These are phyloP conservation scores for Hydrotaea cyrtoneurina DNA, from an alignment of 2,888 invertebrate species.

Conservation along the genomic window DNA sequence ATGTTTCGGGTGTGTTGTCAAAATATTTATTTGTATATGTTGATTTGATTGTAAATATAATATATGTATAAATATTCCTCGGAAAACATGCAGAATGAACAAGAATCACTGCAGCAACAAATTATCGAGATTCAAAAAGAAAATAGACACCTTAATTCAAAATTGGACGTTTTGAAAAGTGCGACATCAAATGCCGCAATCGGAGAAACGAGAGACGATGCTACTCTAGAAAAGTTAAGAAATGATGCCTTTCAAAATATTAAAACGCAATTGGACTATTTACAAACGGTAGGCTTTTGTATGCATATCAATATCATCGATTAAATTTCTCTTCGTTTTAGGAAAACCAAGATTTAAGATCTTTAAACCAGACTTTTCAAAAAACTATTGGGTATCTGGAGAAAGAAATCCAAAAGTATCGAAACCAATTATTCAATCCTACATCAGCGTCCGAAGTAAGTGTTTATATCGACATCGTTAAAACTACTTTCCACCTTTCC, in stretches of 20 bases:
- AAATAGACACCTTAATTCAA: slow-evolving; percentile 75
- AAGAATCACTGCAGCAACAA: slow-evolving; percentile 74
- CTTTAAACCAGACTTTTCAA: slow-evolving; percentile 86
- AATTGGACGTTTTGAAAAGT: slow-evolving; percentile 71
- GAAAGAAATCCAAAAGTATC: slow-evolving; percentile 84
- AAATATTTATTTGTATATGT: slow-evolving; percentile 35
- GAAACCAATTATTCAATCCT: slow-evolving; percentile 71
- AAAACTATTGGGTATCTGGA: slow-evolving; percentile 86
- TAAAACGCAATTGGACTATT: slow-evolving; percentile 77
- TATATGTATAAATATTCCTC: slow-evolving; percentile 33
- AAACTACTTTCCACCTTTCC: too few relatives aligned
- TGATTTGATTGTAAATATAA: not conserved
- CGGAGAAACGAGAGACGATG: slow-evolving; percentile 67
- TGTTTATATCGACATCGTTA: not conserved
- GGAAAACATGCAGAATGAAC: slow-evolving; percentile 74
- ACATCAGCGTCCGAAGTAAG: slow-evolving; percentile 71
- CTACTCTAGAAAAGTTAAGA: slow-evolving; percentile 72
- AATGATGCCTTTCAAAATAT: slow-evolving; percentile 78
- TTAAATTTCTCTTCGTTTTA: slow-evolving; percentile 70
- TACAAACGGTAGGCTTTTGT: slow-evolving; percentile 75
- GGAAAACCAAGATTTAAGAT: slow-evolving; percentile 86
- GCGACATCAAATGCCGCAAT: slow-evolving; percentile 50
- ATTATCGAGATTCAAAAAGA: slow-evolving; percentile 78
- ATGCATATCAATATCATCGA: not conserved
- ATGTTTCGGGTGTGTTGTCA: slow-evolving; percentile 71